Conservation (phyloP, 35 echinoderm and acorn worm genomes). For the Ophioderma brevispina region DNA sequence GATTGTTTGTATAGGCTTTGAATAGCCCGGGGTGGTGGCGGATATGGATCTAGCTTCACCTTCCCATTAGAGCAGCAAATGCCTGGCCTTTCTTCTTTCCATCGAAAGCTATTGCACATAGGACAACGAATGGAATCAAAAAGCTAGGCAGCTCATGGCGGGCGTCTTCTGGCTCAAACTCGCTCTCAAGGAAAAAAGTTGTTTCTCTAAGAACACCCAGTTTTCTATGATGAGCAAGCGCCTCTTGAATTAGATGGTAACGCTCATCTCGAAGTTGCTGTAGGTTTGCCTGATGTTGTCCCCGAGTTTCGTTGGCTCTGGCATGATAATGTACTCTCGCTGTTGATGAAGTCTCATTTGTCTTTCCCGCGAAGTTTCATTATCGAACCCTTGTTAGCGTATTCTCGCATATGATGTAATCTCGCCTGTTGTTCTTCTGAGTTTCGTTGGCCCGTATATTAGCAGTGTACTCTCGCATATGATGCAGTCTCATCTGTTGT, state of each 20-base stretch:
- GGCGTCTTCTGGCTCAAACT: neutral
- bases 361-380: no score
- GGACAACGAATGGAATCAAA: neutral
- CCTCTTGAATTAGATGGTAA: neutral
- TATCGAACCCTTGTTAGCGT: no score
- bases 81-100: constrained; percentile 6
- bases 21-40: neutral
- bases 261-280: neutral
- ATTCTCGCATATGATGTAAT: no score
- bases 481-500: no score
- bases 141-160: neutral
- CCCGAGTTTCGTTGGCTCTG: neutral
- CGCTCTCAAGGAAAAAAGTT: neutral
- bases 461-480: no score
- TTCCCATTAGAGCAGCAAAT: neutral
- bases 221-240: neutral
- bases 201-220: neutral
- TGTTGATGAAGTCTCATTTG: no score
- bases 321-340: neutral
- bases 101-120: neutral
- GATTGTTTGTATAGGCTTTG: neutral
- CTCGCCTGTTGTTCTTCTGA: no score
- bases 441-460: no score
- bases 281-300: neutral
- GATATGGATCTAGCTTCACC: neutral